These are phyloP conservation scores for Dunckerocampus dactyliophorus DNA, from an alignment of 2,113 vertebrate genomes.

Conservation along the genomic window DNA sequence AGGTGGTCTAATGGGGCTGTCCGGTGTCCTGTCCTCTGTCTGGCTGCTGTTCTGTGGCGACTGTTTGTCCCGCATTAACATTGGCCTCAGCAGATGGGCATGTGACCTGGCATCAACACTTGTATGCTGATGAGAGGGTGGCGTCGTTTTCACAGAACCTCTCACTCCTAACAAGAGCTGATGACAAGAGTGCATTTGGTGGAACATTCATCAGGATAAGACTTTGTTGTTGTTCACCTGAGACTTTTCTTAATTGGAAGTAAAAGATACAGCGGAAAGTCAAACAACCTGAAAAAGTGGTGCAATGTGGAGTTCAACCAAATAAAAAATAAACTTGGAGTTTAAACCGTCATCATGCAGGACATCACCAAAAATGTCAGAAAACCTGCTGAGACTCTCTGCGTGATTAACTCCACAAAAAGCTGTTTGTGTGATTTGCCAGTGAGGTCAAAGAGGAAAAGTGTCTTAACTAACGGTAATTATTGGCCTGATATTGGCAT, in stretches of 20 bases:
- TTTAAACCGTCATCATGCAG: too few relatives aligned
- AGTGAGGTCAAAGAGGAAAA: too few relatives aligned
- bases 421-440: too few relatives aligned
- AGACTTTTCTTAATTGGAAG: not conserved
- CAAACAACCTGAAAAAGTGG: too few relatives aligned
- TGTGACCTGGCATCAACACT: not conserved
- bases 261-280: too few relatives aligned
- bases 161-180: not conserved
- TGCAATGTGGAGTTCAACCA: too few relatives aligned
- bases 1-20: slow-evolving; percentile 67
- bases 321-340: too few relatives aligned
- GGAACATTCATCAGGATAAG: not conserved
- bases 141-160: not conserved
- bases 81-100: slow-evolving; percentile 32
- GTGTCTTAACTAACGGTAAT: too few relatives aligned
- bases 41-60: slow-evolving; percentile 18
- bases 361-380: too few relatives aligned
- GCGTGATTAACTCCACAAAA: too few relatives aligned
- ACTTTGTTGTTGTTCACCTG: not conserved
- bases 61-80: slow-evolving; percentile 42
- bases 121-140: slow-evolving; percentile 22
- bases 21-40: slow-evolving; percentile 43
- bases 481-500: too few relatives aligned
- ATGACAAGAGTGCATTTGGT: not conserved
- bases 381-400: too few relatives aligned